Conservation (phyloP, 2,888 invertebrate genomes). For the Lobophora halterata region DNA sequence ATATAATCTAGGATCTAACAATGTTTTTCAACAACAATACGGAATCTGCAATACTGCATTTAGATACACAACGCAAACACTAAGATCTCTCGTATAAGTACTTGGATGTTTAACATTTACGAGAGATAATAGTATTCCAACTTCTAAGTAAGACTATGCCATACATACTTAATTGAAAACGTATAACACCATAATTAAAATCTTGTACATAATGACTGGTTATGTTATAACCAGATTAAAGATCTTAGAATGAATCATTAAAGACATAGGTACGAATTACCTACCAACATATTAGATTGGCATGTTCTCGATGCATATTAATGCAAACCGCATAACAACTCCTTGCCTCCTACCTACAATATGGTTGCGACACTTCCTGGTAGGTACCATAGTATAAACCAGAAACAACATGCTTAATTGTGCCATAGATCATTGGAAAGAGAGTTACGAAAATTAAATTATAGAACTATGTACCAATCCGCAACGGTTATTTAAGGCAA, state of each 20-base stretch:
- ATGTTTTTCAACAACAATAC: constrained; percentile 22
- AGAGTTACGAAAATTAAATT: too few species aligned
- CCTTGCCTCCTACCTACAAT: constrained; percentile 52
- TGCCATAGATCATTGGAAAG: too few species aligned
- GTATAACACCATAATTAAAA: constrained; percentile 5
- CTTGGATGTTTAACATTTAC: too few species aligned
- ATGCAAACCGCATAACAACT: constrained; percentile 59
- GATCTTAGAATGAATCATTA: constrained; percentile 39
- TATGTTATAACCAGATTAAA: constrained; percentile 38
- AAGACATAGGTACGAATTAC: constrained; percentile 41
- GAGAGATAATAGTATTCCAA: too few species aligned
- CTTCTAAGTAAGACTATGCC: constrained; percentile 17
- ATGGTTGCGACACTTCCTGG: constrained; percentile 67
- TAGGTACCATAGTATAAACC: constrained; percentile 31
- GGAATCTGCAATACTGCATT: constrained; percentile 15
- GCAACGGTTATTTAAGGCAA: too few species aligned
- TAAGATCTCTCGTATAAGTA: constrained; percentile 11
- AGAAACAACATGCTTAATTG: constrained; percentile 18
- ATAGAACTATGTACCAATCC: too few species aligned
- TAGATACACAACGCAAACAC: constrained; percentile 4
- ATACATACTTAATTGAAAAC: constrained; percentile 8
- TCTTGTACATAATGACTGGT: constrained; percentile 1
- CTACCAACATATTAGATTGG: too few species aligned
- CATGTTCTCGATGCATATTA: constrained; percentile 61
- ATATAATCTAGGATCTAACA: constrained; percentile 5